Percentiles rank a stretch among this genome's conserved stretches.
Conservation (phyloP, 2,113 vertebrate genomes). For the Trogon melanurus region DNA sequence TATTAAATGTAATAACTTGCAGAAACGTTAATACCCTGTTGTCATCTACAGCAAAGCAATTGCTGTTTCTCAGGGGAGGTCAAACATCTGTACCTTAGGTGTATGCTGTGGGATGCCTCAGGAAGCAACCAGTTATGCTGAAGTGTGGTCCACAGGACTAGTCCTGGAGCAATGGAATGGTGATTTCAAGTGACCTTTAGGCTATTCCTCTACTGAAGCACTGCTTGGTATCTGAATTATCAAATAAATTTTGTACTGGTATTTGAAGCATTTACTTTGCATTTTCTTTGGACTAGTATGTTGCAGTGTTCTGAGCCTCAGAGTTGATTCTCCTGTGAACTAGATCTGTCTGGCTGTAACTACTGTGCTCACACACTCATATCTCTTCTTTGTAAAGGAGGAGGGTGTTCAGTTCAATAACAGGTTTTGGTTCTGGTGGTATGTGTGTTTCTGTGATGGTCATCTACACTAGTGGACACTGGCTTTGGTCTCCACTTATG, state of each 20-base stretch:
- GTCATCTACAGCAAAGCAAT: neutral
- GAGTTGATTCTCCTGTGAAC: neutral
- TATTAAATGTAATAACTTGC: neutral
- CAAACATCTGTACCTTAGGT: neutral
- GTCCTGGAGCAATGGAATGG: neutral
- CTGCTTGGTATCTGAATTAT: neutral
- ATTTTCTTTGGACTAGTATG: neutral
- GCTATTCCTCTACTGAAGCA: neutral
- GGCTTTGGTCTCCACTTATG: neutral
- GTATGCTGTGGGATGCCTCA: neutral
- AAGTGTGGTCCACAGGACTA: neutral
- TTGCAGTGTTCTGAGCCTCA: neutral
- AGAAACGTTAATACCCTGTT: neutral
- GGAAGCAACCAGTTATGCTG: neutral
- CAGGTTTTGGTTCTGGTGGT: neutral
- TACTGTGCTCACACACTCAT: neutral
- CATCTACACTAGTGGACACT: accelerated
- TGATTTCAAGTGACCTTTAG: neutral
- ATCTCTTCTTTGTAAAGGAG: neutral
- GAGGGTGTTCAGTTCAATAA: neutral
- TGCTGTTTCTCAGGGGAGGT: neutral
- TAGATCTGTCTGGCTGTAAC: neutral
- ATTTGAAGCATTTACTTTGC: neutral
- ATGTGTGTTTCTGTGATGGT: neutral
- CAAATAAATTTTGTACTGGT: neutral